Evolutionary conservation across 1,140 invertebrate species (phyloP), one percentile per base, ranked within the genome.

Genomic region (Protaetia brevitarsis): DNA sequence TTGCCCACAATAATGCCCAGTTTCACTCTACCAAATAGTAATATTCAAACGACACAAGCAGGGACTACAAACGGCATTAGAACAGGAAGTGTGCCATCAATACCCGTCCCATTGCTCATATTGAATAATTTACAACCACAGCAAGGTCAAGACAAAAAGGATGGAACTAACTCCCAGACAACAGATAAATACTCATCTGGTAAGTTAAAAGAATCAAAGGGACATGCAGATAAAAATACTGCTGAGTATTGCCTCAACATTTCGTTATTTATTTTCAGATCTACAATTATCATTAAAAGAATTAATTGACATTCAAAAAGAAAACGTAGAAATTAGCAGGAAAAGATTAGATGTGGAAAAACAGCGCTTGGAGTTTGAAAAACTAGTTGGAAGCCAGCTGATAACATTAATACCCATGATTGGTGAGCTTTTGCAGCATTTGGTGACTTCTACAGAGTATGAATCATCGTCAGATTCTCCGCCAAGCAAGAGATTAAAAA

Each of bases 331-430:
- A 65, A 72, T 83, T 10, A 77, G 81, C 36, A 76, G 76, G 36
- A 76, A 83, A 72, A 74, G 79, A 10, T 66, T 84, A 2, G 78
- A 82, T 37, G 41, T 84, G 7, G 82, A 84, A 66, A 81, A 81
- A 28, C 80, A 84, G 67, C 80, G 80, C 21, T 68, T 84, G 10
- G 80, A 83, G 60, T 83, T 79, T 69, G 81, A 84, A 21, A 74
- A 80, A 27, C 68, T 79, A 0, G 76, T 82, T 23, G 81, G 79
- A 11, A 68, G 70, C 0, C 76, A 78, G 63, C 61, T 79, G 6
- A 62, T 79, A 23, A 75, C 74, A 0, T 65, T 79, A 30, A 65
- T 76, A 13, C 77, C 78, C 13, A 72, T 79, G 62, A 64, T 79
- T 13, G 74, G 77, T 29, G 67, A 71, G 41, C 58, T 78, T 16